Evolutionary conservation across 2,888 invertebrate genomes (phyloP), one percentile per base, ranked within the genome.

Genomic region (Apotomis capreana): DNA sequence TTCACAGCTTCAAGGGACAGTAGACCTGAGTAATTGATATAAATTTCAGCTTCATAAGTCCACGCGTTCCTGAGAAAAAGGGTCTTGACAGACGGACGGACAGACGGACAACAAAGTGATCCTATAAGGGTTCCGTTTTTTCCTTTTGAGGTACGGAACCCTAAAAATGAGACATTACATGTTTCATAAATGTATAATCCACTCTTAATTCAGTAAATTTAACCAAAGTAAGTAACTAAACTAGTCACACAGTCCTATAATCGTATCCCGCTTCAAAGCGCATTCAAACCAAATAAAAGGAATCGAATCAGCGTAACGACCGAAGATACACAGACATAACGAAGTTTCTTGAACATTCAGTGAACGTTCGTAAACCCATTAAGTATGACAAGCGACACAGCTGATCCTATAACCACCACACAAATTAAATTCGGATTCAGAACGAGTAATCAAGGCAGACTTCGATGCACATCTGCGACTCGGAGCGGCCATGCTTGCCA

Each of bases 341-440:
- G 54, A 69, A 46, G 44, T 68, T 26, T 13, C 60, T 73, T 73
- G 70, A 68, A 72, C 69, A 78, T 78, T 78, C 79, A 70, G 57
- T 49, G 62, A 74, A 73, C 74, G 76, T 75, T 68, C 76, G 71
- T 74, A 77, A 75, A 76, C 67, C 75, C 69, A 76, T 78, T 78
- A 75, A 70, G 49, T 64, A 65, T 74, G 75, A 75, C 75, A 75
- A 64, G 73, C 69, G 68, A 62, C 69, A 54, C 74, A 73, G 69
- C 72, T 70, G 70, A 55, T 46, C 69, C 65, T 49, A 58, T 58
- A 69, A 59, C 76, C 75, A 73, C 80, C 80, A 77, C 81, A 82
- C 84, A 87, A 90, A 91, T 91, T 89, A 87, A 88, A 89, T 91
- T 90, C 84, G 84, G 85, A 88, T 87, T 87, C 87, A 78, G 83